A percentile compares a stretch with the other conserved stretches of the same genome.
phyloP scores from a whole-genome alignment of 1,140 invertebrate species.

The Trypoxylus dichotomus region DNA sequence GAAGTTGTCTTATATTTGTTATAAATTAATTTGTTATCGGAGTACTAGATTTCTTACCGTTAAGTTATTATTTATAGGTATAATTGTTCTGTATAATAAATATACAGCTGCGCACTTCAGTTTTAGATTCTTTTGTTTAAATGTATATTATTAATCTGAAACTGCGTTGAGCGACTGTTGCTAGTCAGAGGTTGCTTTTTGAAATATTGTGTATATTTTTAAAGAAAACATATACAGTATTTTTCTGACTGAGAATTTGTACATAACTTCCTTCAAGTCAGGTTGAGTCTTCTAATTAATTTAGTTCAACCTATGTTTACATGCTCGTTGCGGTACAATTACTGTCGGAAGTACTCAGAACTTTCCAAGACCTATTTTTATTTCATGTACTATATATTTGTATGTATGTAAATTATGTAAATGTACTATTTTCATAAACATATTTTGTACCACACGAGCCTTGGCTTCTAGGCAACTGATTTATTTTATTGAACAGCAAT shows the following conservation, averaged over 20 bases:
- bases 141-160: constrained; percentile 39
- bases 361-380: constrained; percentile 26
- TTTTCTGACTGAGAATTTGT: constrained; percentile 46
- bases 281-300: constrained; percentile 19
- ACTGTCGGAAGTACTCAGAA: constrained; percentile 27
- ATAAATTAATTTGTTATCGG: constrained; percentile 41
- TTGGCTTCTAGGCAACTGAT: constrained; percentile 34
- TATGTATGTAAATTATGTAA: constrained; percentile 30
- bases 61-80: constrained; percentile 48
- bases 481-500: constrained; percentile 34
- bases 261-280: constrained; percentile 33
- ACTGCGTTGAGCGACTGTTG: constrained; percentile 45
- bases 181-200: constrained; percentile 42
- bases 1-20: constrained; percentile 38
- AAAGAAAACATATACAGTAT: constrained; percentile 45
- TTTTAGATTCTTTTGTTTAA: constrained; percentile 43
- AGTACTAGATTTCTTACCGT: constrained; percentile 40
- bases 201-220: constrained; percentile 48
- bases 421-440: constrained; percentile 27
- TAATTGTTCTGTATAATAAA: constrained; percentile 49
- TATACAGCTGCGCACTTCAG: constrained; percentile 45
- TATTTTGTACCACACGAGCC: constrained; percentile 7
- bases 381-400: constrained; percentile 28
- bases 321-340: constrained; percentile 32
- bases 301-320: constrained; percentile 25